Conservation (phyloP, 53 echinoderm and acorn worm species). For the Temnopleurus reevesii region DNA sequence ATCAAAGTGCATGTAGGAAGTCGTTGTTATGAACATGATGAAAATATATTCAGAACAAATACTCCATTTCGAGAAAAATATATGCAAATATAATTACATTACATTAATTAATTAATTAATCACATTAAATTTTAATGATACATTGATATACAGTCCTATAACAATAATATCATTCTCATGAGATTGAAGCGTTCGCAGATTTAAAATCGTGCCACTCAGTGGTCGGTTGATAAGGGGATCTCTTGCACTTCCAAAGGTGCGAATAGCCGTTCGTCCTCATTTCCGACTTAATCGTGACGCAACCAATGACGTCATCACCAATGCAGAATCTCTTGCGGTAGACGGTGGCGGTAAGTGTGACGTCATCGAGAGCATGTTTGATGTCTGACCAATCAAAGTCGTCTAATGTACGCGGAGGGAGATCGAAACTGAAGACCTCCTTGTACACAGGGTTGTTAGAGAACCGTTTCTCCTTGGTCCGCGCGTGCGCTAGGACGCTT, state of each 20-base stretch:
- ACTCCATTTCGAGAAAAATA: too few relatives aligned
- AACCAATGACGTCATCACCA: not conserved
- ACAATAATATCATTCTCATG: too few relatives aligned
- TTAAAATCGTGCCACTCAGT: slow-evolving; percentile 42
- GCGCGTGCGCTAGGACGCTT: not conserved
- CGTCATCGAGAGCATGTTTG: not conserved
- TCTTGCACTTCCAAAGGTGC: slow-evolving; percentile 37
- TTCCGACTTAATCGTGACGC: not conserved
- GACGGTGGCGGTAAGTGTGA: not conserved
- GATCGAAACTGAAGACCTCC: slow-evolving; percentile 52
- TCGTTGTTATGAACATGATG: too few relatives aligned
- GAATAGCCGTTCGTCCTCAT: slow-evolving; percentile 36
- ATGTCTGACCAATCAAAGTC: not conserved
- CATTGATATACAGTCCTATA: too few relatives aligned
- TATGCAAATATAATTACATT: too few relatives aligned
- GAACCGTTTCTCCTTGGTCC: slow-evolving; percentile 44
- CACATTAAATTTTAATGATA: too few relatives aligned
- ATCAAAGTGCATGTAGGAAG: too few relatives aligned
- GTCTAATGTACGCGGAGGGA: not conserved
- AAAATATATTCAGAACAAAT: too few relatives aligned
- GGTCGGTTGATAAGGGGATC: slow-evolving; percentile 17
- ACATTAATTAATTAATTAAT: too few relatives aligned
- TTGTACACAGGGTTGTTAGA: slow-evolving; percentile 63
- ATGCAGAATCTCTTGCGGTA: not conserved
- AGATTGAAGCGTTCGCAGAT: not conserved